Evolutionary conservation across 2,888 invertebrate species (phyloP).

Genomic region (Globia sparganii): DNA sequence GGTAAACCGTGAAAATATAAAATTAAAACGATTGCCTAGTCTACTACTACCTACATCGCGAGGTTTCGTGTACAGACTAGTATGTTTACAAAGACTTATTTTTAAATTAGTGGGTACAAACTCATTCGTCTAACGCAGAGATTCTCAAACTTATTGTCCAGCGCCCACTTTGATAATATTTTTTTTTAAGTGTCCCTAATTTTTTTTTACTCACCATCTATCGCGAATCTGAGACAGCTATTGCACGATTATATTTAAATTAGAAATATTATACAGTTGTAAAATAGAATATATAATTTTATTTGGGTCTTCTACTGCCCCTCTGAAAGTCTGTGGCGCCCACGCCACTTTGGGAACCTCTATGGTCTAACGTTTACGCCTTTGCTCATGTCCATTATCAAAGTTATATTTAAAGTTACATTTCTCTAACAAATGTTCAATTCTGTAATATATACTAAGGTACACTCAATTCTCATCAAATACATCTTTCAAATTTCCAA

Average conservation of each 20-base stretch:
- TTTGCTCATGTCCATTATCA: not conserved
- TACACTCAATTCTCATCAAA: slow-evolving; percentile 11
- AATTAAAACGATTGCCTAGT: slow-evolving; percentile 9
- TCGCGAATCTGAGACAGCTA: too few relatives aligned
- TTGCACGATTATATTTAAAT: too few relatives aligned
- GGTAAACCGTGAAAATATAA: slow-evolving; percentile 28
- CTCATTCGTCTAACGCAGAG: not conserved
- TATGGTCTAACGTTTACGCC: not conserved
- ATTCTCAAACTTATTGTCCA: too few relatives aligned
- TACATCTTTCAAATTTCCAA: slow-evolving; percentile 29
- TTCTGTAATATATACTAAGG: not conserved
- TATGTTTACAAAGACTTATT: slow-evolving; percentile 36
- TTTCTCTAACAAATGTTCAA: not conserved
- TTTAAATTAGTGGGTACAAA: slow-evolving; percentile 29
- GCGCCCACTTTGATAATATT: too few relatives aligned
- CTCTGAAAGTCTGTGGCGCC: too few relatives aligned
- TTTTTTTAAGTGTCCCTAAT: too few relatives aligned
- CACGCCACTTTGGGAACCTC: too few relatives aligned
- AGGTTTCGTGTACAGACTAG: slow-evolving; percentile 2
- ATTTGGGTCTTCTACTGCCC: too few relatives aligned
- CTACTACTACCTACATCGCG: not conserved
- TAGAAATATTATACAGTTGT: too few relatives aligned
- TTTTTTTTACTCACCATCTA: too few relatives aligned
- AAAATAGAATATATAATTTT: too few relatives aligned
- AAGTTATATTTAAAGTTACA: not conserved